These are phyloP conservation scores for Chaunax sp. DNA, from an alignment of 2,797 vertebrate genomes.

Conservation along the genomic window DNA sequence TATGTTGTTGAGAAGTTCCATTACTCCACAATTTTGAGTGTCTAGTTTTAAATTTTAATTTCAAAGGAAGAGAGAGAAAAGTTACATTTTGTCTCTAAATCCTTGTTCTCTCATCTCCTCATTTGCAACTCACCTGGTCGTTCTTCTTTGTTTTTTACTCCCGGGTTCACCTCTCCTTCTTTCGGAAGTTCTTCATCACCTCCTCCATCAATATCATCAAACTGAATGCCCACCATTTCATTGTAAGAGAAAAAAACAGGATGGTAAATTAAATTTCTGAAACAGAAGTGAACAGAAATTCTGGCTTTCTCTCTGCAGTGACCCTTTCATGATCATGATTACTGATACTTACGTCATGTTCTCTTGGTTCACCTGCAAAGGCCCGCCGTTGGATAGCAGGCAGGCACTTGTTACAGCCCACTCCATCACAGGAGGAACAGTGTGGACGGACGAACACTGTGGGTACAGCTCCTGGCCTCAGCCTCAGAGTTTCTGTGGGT, in stretches of 20 bases:
- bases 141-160: slow-evolving; percentile 71
- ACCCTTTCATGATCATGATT: neutral
- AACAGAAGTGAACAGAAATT: neutral
- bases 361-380: slow-evolving; percentile 38
- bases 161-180: slow-evolving; percentile 1
- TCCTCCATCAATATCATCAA: slow-evolving; percentile 11
- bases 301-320: neutral
- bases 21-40: neutral
- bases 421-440: slow-evolving; percentile 70
- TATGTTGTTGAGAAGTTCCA: neutral
- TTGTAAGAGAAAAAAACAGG: neutral
- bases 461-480: slow-evolving; percentile 78
- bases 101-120: neutral
- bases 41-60: neutral
- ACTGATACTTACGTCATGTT: slow-evolving; percentile 56
- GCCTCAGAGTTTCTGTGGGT: slow-evolving; percentile 52
- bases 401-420: slow-evolving; percentile 64
- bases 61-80: neutral
- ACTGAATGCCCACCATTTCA: slow-evolving; percentile 7
- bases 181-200: slow-evolving; percentile 13
- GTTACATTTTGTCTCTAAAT: neutral
- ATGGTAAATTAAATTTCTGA: neutral
- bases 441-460: slow-evolving; percentile 80
- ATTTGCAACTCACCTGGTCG: slow-evolving; percentile 73
- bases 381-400: slow-evolving; percentile 59